phyloP scores from a whole-genome alignment of 2,797 vertebrate species.

The Chanos chanos region DNA sequence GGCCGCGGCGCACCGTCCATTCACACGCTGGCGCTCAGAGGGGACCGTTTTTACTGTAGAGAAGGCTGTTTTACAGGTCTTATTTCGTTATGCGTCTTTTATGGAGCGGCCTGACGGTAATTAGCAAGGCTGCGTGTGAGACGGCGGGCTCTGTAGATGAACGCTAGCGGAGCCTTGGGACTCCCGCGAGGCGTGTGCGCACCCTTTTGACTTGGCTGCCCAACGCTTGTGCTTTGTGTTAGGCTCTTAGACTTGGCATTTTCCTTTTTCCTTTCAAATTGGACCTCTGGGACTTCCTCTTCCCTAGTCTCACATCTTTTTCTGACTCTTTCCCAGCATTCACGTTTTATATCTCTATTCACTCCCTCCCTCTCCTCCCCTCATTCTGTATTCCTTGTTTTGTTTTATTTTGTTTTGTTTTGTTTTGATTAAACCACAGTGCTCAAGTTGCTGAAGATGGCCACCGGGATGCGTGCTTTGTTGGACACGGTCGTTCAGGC shows the following conservation, averaged over 20 bases:
- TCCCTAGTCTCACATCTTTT: background rate
- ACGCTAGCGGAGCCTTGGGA: too few species aligned
- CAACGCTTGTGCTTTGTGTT: background rate
- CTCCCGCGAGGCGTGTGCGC: too few species aligned
- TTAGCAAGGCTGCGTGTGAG: background rate
- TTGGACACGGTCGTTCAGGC: constrained; percentile 94
- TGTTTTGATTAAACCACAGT: constrained; percentile 57
- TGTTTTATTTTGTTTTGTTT: too few species aligned
- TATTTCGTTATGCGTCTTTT: background rate
- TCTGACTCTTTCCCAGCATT: background rate
- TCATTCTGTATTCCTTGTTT: too few species aligned
- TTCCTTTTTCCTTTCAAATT: constrained; percentile 7
- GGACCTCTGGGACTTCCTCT: constrained; percentile 10
- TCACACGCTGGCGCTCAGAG: too few species aligned
- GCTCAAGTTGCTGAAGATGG: constrained; percentile 76
- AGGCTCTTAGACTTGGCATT: constrained; percentile 18
- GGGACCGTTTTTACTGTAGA: too few species aligned
- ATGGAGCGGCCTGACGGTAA: background rate
- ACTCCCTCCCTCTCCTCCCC: background rate
- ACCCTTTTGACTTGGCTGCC: background rate
- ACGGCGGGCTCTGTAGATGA: too few species aligned
- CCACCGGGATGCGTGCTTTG: constrained; percentile 91
- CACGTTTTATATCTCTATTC: too few species aligned
- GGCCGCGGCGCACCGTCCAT: too few species aligned
- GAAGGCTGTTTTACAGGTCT: background rate